These are phyloP conservation scores for Portunus trituberculatus DNA, from an alignment of 1,140 invertebrate species.

Conservation along the genomic window DNA sequence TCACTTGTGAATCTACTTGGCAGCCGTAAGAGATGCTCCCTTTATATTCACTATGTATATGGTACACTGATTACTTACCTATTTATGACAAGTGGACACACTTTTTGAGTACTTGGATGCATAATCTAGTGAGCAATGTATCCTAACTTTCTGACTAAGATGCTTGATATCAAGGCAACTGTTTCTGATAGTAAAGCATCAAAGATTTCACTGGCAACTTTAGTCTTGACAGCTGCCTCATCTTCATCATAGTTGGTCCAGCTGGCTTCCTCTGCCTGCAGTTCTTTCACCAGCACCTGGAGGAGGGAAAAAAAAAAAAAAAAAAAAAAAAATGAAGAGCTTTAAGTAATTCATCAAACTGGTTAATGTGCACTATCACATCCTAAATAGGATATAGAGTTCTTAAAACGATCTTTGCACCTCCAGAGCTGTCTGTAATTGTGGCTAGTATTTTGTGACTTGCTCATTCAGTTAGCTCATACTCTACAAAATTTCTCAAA, in stretches of 20 bases:
- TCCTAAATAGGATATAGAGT: no score
- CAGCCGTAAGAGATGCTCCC: neutral
- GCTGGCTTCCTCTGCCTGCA: slow-evolving; percentile 86
- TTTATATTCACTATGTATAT: neutral
- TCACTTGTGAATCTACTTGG: neutral
- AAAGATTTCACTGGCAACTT: slow-evolving; percentile 85
- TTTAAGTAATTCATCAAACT: no score
- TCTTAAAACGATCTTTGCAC: no score
- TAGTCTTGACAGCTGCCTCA: slow-evolving; percentile 86
- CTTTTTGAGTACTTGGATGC: neutral
- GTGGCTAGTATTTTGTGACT: no score
- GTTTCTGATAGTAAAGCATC: slow-evolving; percentile 85
- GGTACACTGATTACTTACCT: neutral
- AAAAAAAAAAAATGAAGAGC: no score
- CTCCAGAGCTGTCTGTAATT: no score
- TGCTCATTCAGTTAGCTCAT: no score
- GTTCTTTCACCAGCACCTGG: slow-evolving; percentile 84
- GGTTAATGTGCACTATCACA: no score
- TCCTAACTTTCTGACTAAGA: slow-evolving; percentile 59
- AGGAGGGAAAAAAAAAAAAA: neutral
- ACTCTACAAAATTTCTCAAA: no score
- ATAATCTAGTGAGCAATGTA: slow-evolving; percentile 6
- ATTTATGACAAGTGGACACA: neutral
- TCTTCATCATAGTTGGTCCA: slow-evolving; percentile 88
- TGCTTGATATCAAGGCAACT: slow-evolving; percentile 37